These are phyloP conservation scores for Athene cunicularia DNA, from an alignment of 2,113 vertebrate genomes.

Conservation along the genomic window DNA sequence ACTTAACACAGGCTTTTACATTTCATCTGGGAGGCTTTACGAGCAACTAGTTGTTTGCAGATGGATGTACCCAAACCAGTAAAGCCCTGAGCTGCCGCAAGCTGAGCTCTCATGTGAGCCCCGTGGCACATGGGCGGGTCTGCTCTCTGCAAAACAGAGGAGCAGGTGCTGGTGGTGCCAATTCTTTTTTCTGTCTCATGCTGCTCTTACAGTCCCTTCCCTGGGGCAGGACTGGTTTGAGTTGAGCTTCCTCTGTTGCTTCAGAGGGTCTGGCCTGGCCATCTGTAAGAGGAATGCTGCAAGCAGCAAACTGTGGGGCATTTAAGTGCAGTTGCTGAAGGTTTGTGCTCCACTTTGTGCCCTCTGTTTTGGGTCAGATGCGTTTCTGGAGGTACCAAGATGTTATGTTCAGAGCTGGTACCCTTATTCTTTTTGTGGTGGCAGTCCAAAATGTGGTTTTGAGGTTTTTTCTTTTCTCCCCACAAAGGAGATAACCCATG, in stretches of 20 bases:
- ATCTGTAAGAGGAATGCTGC: neutral
- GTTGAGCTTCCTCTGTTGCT: neutral
- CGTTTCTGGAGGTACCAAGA: neutral
- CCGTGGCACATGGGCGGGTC: fast-evolving
- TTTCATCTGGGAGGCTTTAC: neutral
- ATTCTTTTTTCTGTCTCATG: neutral
- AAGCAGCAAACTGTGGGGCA: neutral
- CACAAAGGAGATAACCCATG: neutral
- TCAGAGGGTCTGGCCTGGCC: neutral
- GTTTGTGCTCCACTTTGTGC: neutral
- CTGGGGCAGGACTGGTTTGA: neutral
- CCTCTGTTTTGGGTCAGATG: neutral
- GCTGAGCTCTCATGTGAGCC: neutral
- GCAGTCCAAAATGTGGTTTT: neutral
- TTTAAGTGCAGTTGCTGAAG: neutral
- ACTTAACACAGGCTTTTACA: neutral
- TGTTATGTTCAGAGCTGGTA: neutral
- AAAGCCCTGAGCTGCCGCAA: fast-evolving
- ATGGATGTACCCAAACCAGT: neutral
- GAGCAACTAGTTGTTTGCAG: neutral
- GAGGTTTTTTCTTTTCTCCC: neutral
- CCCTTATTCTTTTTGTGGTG: neutral
- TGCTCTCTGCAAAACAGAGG: neutral
- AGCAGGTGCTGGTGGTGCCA: neutral
- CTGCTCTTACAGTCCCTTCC: neutral